phyloP scores from a whole-genome alignment of 2,888 invertebrate species.

The Melieria picta region DNA sequence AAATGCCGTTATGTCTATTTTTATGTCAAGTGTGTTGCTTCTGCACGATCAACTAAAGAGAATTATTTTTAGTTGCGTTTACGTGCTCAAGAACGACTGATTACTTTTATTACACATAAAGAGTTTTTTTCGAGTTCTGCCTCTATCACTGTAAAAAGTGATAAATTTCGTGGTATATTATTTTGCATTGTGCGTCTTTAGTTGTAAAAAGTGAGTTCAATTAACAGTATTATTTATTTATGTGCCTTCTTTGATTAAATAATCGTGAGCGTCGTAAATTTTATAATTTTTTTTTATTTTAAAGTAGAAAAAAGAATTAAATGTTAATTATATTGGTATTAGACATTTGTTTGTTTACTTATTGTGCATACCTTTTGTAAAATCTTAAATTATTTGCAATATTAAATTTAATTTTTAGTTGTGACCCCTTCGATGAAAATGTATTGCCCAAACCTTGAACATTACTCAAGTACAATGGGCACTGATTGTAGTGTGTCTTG shows the following conservation, averaged over 20 bases:
- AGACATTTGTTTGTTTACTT: slow-evolving; percentile 25
- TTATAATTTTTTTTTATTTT: slow-evolving; percentile 21
- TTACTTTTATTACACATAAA: background rate
- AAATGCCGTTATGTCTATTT: slow-evolving; percentile 9
- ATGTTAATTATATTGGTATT: slow-evolving; percentile 26
- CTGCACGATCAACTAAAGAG: slow-evolving; percentile 21
- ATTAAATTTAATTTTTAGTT: slow-evolving; percentile 35
- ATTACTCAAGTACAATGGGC: slow-evolving; percentile 31
- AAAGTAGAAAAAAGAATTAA: slow-evolving; percentile 22
- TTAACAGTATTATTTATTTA: slow-evolving; percentile 16
- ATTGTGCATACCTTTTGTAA: slow-evolving; percentile 23
- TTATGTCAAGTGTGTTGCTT: slow-evolving; percentile 19
- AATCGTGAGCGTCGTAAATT: slow-evolving; percentile 21
- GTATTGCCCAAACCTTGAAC: slow-evolving; percentile 42
- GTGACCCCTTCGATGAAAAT: slow-evolving; percentile 31
- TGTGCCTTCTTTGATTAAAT: slow-evolving; percentile 19
- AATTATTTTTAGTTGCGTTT: slow-evolving; percentile 20
- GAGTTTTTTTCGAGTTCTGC: slow-evolving; percentile 2
- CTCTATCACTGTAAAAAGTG: slow-evolving; percentile 19
- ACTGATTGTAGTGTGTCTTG: slow-evolving; percentile 28
- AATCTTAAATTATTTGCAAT: slow-evolving; percentile 30
- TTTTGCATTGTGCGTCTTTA: slow-evolving; percentile 24
- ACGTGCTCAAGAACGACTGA: slow-evolving; percentile 6
- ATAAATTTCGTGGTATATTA: slow-evolving; percentile 23
- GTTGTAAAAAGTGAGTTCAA: slow-evolving; percentile 10